Evolutionary conservation across 1,140 invertebrate genomes (phyloP), one percentile per base, ranked within the genome.

Genomic region (Coelopa frigida): DNA sequence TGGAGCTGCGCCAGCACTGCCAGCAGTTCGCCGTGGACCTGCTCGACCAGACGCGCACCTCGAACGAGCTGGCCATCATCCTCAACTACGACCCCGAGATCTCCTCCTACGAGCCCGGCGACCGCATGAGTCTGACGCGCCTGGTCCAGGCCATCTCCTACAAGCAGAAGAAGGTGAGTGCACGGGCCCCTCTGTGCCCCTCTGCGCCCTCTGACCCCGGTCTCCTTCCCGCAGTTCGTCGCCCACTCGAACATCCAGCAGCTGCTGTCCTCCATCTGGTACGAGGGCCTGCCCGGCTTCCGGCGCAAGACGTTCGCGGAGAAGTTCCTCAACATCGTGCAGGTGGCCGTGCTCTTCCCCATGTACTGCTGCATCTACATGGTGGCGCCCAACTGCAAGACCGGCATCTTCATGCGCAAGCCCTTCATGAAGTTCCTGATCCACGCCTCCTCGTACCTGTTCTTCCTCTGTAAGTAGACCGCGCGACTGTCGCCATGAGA

Each of bases 351-450:
- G 1, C 64, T 93, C 8, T 94, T 93, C 62, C 91, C 92, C 0
- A 73, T 92, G 33, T 91, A 93, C 68, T 90, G 87, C 58, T 66
- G 80, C 1, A 69, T 87, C 27, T 94, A 94, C 57, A 84, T 91
- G 71, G 58, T 92, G 11, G 78, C 82, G 0, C 89, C 89, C 0
- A 79, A 83, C 50, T 85, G 84, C 38, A 71, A 75, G 21, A 81
- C 79, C 17, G 90, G 87, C 1, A 80, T 80, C 58, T 73, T 89
- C 3, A 83, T 94, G 77, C 78, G 86, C 50, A 87, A 87, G 58
- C 92, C 92, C 0, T 94, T 95, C 63, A 90, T 95, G 82, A 95
- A 95, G 70, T 96, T 96, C 68, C 78, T 95, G 48, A 84, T 88
- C 46, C 90, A 95, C 60, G 88, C 89, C 0, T 86, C 88, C 1